Evolutionary conservation across 2,113 vertebrate species (phyloP).

Genomic region (Sinosuthora webbiana): DNA sequence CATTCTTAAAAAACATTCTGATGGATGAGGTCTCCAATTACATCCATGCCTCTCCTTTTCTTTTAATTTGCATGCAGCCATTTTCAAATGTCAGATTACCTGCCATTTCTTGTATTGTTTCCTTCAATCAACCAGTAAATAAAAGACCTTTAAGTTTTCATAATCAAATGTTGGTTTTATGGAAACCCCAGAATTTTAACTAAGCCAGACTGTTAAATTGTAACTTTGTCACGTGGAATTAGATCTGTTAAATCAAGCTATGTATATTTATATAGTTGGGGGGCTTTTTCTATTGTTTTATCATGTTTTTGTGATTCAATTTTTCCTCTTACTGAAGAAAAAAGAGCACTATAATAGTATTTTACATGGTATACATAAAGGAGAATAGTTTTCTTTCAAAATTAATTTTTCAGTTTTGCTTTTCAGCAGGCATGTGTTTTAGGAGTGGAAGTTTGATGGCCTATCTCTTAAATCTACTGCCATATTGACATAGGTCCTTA

Average conservation of each 20-base stretch:
- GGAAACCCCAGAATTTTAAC: neutral
- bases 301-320: neutral
- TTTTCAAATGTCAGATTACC: neutral
- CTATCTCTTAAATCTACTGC: neutral
- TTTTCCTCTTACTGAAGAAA: neutral
- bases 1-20: neutral
- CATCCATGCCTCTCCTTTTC: neutral
- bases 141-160: neutral
- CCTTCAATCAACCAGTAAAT: neutral
- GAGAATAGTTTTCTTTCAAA: neutral
- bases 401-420: neutral
- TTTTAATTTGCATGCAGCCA: neutral
- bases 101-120: neutral
- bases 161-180: neutral
- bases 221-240: neutral
- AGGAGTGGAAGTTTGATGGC: neutral
- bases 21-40: neutral
- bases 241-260: neutral
- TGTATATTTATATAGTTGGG: neutral
- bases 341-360: rapidly evolving
- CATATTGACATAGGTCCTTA: neutral
- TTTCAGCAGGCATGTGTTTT: neutral
- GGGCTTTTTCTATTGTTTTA: neutral
- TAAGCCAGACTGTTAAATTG: neutral
- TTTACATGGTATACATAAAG: neutral